phyloP scores from a whole-genome alignment of 2,888 invertebrate genomes.

The Conistra vaccinii region DNA sequence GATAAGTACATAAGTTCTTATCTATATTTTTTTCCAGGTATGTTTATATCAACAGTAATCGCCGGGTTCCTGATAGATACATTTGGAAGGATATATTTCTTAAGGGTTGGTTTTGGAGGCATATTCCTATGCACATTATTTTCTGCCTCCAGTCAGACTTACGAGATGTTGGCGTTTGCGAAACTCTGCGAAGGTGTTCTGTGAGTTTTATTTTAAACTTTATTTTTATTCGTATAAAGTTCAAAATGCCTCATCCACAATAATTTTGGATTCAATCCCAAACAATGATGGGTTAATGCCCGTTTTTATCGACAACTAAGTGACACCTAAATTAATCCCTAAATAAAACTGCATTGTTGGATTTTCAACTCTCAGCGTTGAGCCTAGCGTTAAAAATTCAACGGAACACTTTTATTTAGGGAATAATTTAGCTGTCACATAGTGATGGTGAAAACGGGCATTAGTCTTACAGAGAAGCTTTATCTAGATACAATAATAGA shows the following conservation, averaged over 20 bases:
- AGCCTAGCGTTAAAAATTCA: too few relatives aligned
- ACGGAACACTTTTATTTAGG: too few relatives aligned
- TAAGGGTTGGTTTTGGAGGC: constrained; percentile 76
- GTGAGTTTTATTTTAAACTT: constrained; percentile 71
- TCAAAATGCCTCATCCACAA: neutral
- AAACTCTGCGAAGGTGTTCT: constrained; percentile 80
- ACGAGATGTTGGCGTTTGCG: constrained; percentile 73
- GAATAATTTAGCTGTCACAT: too few relatives aligned
- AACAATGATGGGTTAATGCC: too few relatives aligned
- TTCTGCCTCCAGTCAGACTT: constrained; percentile 80
- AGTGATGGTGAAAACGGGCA: too few relatives aligned
- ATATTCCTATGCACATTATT: constrained; percentile 75
- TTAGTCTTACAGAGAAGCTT: neutral
- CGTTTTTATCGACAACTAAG: too few relatives aligned
- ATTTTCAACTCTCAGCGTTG: too few relatives aligned
- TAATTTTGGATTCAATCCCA: neutral
- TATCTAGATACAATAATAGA: too few relatives aligned
- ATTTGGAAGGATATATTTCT: constrained; percentile 80
- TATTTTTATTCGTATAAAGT: neutral
- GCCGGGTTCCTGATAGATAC: constrained; percentile 82
- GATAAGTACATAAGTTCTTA: neutral
- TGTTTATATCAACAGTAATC: constrained; percentile 76
- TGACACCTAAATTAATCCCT: too few relatives aligned
- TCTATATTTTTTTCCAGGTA: constrained; percentile 72
- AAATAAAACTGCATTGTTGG: too few relatives aligned